These are phyloP conservation scores for Bungarus multicinctus DNA, from an alignment of 2,113 vertebrate species.

Conservation along the genomic window DNA sequence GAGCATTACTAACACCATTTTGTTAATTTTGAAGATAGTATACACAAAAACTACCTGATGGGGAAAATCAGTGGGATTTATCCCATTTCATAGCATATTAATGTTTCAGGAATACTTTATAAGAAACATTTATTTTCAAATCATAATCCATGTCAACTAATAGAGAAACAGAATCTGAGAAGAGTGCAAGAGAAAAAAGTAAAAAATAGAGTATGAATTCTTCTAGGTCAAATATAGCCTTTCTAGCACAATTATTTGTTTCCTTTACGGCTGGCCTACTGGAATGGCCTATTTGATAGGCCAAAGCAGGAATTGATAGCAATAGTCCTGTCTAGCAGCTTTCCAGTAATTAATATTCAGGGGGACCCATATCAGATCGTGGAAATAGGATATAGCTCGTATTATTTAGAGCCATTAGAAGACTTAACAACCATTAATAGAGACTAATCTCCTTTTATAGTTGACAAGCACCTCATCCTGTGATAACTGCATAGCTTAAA, in stretches of 20 bases:
- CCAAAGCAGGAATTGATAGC: background rate
- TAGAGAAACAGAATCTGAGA: background rate
- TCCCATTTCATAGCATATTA: background rate
- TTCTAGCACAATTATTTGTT: background rate
- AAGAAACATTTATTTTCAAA: background rate
- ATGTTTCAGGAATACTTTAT: background rate
- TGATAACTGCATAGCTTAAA: background rate
- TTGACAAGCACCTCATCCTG: background rate
- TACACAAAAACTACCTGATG: background rate
- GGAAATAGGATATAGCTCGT: background rate
- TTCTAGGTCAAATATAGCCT: background rate
- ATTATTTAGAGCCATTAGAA: background rate
- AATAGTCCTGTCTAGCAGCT: background rate
- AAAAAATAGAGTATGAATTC: background rate
- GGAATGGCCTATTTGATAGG: background rate
- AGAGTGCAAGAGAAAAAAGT: background rate
- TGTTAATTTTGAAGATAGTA: background rate
- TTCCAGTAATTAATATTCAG: background rate
- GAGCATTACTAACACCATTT: background rate
- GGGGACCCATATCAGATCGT: background rate
- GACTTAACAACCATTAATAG: background rate
- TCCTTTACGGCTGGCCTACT: background rate
- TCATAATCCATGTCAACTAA: background rate
- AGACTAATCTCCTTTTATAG: background rate
- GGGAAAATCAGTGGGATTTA: background rate